Percentiles rank a stretch among this genome's conserved stretches.
Conservation (phyloP, 2,797 vertebrate genomes). For the Gymnothorax reevesii region DNA sequence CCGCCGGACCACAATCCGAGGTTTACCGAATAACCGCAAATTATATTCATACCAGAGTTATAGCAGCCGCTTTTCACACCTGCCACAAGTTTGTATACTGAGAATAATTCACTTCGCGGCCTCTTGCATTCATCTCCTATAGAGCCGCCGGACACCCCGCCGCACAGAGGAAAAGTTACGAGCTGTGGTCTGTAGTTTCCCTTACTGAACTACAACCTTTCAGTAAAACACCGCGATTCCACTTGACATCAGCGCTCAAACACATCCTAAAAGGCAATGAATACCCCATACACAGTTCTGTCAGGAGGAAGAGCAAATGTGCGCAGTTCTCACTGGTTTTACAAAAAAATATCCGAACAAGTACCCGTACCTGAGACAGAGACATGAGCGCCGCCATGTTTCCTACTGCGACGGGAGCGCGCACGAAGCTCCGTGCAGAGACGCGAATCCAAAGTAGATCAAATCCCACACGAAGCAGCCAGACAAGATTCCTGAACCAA, state of each 20-base stretch:
- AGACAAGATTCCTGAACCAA: neutral
- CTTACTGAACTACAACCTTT: neutral
- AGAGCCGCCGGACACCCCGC: neutral
- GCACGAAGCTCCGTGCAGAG: constrained; percentile 41
- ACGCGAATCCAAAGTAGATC: constrained; percentile 14
- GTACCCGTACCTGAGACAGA: constrained; percentile 79
- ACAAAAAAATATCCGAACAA: neutral
- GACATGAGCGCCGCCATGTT: constrained; percentile 94
- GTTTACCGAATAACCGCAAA: neutral
- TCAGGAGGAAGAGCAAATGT: neutral
- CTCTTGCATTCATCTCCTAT: neutral
- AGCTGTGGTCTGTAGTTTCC: neutral
- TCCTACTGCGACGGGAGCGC: constrained; percentile 69
- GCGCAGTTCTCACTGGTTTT: neutral
- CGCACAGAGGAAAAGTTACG: neutral
- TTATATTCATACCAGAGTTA: neutral
- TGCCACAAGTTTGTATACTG: neutral
- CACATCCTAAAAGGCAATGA: neutral
- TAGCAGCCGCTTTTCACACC: neutral
- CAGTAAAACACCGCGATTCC: neutral
- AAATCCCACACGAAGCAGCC: constrained; percentile 2
- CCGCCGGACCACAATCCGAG: neutral
- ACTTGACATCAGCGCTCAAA: neutral
- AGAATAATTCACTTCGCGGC: neutral
- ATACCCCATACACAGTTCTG: neutral